Evolutionary conservation across 2,113 vertebrate genomes (phyloP).

Genomic region (Nesoenas mayeri): DNA sequence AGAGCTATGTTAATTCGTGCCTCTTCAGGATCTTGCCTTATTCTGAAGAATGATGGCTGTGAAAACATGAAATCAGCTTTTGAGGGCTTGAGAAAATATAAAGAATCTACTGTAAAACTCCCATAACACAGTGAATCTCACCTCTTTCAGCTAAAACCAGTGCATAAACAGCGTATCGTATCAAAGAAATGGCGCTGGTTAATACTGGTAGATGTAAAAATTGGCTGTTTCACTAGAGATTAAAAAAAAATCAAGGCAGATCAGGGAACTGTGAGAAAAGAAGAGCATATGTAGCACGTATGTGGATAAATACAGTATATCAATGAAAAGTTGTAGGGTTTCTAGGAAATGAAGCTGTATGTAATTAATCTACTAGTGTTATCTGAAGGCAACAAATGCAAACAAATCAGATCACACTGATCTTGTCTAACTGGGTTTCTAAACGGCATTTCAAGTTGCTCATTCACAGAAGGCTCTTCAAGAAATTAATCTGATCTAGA

Average conservation of each 20-base stretch:
- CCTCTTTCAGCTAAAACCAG: background rate
- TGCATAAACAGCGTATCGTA: background rate
- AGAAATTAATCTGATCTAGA: background rate
- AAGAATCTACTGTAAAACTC: background rate
- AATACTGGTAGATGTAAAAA: background rate
- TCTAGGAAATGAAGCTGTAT: background rate
- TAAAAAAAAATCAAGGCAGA: background rate
- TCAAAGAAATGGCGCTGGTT: background rate
- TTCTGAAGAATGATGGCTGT: background rate
- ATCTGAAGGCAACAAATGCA: background rate
- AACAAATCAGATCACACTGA: background rate
- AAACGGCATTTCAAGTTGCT: background rate
- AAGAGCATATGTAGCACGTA: background rate
- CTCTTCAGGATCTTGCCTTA: background rate
- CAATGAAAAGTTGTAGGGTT: background rate
- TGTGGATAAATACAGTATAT: background rate
- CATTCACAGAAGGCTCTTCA: background rate
- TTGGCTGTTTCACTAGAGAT: background rate
- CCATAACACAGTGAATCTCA: background rate
- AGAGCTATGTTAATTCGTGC: background rate
- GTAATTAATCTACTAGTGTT: background rate
- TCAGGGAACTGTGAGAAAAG: background rate
- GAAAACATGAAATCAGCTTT: background rate
- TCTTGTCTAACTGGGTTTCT: background rate
- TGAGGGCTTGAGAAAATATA: background rate